These are phyloP conservation scores for Oxyteleia sp. DNA, from an alignment of 2,888 invertebrate genomes.

Conservation along the genomic window DNA sequence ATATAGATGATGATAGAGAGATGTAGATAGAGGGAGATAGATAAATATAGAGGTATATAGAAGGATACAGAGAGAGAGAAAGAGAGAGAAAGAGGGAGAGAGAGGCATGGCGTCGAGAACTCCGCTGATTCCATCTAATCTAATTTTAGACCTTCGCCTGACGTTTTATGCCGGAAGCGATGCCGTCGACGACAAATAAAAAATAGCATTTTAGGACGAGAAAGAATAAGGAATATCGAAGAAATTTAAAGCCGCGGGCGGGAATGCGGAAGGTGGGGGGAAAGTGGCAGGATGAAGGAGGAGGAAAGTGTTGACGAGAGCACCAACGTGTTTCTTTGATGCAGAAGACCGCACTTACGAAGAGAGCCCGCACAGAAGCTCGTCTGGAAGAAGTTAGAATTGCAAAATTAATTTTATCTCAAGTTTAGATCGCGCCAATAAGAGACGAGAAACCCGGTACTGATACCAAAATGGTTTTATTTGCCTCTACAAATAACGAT, in stretches of 20 bases:
- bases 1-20: no score
- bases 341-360: slow-evolving; percentile 35
- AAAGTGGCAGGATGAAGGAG: neutral
- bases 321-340: slow-evolving; percentile 55
- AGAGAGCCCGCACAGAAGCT: slow-evolving; percentile 33
- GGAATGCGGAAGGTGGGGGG: neutral
- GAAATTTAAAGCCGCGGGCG: slow-evolving; percentile 58
- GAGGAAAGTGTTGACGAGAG: slow-evolving; percentile 46
- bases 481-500: neutral
- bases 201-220: slow-evolving; percentile 56
- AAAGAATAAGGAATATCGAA: slow-evolving; percentile 63
- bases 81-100: slow-evolving; percentile 22
- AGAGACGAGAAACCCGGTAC: slow-evolving; percentile 21
- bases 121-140: slow-evolving; percentile 79
- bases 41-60: no score
- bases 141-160: slow-evolving; percentile 79
- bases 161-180: slow-evolving; percentile 75
- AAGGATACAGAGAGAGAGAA: no score
- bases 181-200: slow-evolving; percentile 72
- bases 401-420: slow-evolving; percentile 82
- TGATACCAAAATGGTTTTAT: slow-evolving; percentile 15
- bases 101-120: slow-evolving; percentile 63
- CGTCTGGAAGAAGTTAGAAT: slow-evolving; percentile 78
- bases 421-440: slow-evolving; percentile 75
- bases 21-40: no score